Evolutionary conservation across 2,113 vertebrate genomes (phyloP).

Genomic region (Pygoscelis adeliae): DNA sequence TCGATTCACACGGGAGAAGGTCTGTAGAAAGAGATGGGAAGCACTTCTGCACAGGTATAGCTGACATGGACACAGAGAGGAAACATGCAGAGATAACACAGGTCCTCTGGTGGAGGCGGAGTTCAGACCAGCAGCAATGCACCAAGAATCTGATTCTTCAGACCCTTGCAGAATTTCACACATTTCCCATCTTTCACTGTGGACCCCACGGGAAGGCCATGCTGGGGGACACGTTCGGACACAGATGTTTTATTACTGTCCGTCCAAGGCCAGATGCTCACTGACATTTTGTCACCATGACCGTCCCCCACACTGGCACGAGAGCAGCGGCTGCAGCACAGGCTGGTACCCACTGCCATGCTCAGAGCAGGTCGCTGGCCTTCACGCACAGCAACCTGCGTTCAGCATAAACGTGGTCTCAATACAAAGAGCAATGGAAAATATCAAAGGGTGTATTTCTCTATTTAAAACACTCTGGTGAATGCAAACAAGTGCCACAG

Average conservation of each 20-base stretch:
- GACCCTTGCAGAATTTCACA: not conserved
- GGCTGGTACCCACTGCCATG: not conserved
- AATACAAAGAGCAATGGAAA: not conserved
- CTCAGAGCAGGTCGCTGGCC: not conserved
- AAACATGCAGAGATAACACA: not conserved
- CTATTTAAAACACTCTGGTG: not conserved
- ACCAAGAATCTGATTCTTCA: not conserved
- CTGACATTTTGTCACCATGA: not conserved
- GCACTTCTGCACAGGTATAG: not conserved
- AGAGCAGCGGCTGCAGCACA: not conserved
- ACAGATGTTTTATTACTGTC: not conserved
- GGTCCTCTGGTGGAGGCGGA: not conserved
- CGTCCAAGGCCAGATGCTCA: not conserved
- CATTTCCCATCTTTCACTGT: not conserved
- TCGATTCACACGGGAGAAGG: not conserved
- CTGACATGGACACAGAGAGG: not conserved
- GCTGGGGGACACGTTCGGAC: rapidly evolving
- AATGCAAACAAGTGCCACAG: not conserved
- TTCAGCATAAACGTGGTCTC: not conserved
- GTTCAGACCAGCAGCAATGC: not conserved
- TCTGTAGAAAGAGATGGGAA: not conserved
- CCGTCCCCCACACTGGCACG: not conserved
- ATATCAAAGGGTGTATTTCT: not conserved
- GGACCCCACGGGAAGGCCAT: not conserved
- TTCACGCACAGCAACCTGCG: not conserved